Base-by-base conservation (phyloP, 1,140 invertebrate genomes). In the Dreissena polymorpha region DNA sequence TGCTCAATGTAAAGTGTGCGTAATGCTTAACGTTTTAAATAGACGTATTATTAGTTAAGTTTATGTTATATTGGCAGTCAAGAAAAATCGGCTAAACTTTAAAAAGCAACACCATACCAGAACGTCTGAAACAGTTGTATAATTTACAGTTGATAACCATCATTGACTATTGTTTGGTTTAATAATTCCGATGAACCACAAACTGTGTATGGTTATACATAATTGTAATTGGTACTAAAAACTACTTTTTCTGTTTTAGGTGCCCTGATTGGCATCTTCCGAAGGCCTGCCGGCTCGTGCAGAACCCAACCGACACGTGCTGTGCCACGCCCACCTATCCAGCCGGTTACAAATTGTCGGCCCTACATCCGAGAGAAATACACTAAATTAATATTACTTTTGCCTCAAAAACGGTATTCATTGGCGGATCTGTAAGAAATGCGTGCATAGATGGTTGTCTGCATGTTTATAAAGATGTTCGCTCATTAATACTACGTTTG, bases 191-290 rank as follows among this genome's bases (percentile, higher is more conserved):
- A 25, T 27, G 18, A 16, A 25, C 27, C 21, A 16, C 3, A 25
- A 3, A 23, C 14, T 16, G 25, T 27, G 21, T 23, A 16, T 25
- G 18, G 16, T 23, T 25, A n/a, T n/a, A n/a, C n/a, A n/a, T 14
- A 23, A 5, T 5, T 68, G 14, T 39, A 39, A 39, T 8, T 39
- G 39, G 39, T 39, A 39, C 39, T n/a, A 39, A 5, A 39, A 39
- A 39, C 39, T 39, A 2, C 39, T 39, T 16, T 68, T 39, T 18
- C 50, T 10, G 29, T 65, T 75, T 16, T 55, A 80, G 77, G 2
- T 80, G 77, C 21, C 77, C 77, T 12, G 67, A 25, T 51, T 80
- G 77, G 77, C 14, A 71, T 1, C 65, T 80, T 14, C 77, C 77
- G 10, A 29, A n/a, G 10, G 67, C 14, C 13, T 80, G 77, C 55